Conservation (phyloP, 2,888 invertebrate genomes). For the Plusia festucae region DNA sequence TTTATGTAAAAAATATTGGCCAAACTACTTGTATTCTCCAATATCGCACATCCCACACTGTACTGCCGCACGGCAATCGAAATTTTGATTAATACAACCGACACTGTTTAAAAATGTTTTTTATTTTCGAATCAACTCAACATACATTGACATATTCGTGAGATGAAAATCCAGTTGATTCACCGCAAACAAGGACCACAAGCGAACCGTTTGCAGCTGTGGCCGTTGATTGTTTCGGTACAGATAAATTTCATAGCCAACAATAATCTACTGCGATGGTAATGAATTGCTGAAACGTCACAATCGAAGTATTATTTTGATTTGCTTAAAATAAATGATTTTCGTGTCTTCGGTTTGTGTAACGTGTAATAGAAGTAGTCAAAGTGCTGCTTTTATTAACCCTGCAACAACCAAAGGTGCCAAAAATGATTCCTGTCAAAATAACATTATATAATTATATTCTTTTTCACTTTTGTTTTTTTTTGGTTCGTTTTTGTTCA, state of each 20-base stretch:
- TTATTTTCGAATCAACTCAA: slow-evolving; percentile 37
- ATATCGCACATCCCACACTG: neutral
- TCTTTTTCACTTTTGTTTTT: no score
- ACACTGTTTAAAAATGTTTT: slow-evolving; percentile 23
- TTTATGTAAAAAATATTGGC: neutral
- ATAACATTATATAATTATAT: no score
- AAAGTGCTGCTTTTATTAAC: no score
- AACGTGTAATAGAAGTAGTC: neutral
- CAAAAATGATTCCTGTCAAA: no score
- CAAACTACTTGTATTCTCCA: neutral
- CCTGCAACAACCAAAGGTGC: no score
- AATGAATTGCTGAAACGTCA: slow-evolving; percentile 40
- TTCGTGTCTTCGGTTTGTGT: neutral
- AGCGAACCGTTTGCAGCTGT: slow-evolving; percentile 55
- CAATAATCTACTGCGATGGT: slow-evolving; percentile 57
- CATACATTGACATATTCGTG: slow-evolving; percentile 32
- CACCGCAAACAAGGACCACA: slow-evolving; percentile 44
- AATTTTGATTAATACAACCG: slow-evolving; percentile 12
- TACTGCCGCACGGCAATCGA: neutral
- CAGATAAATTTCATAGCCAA: slow-evolving; percentile 55
- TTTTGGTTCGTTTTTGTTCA: no score
- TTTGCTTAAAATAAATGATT: neutral
- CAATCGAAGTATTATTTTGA: slow-evolving; percentile 17
- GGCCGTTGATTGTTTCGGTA: slow-evolving; percentile 66
- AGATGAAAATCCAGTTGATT: slow-evolving; percentile 51